A percentile compares a stretch with the other conserved stretches of the same genome.
Conservation (phyloP, 1,140 invertebrate species). For the Sycophila sp. region DNA sequence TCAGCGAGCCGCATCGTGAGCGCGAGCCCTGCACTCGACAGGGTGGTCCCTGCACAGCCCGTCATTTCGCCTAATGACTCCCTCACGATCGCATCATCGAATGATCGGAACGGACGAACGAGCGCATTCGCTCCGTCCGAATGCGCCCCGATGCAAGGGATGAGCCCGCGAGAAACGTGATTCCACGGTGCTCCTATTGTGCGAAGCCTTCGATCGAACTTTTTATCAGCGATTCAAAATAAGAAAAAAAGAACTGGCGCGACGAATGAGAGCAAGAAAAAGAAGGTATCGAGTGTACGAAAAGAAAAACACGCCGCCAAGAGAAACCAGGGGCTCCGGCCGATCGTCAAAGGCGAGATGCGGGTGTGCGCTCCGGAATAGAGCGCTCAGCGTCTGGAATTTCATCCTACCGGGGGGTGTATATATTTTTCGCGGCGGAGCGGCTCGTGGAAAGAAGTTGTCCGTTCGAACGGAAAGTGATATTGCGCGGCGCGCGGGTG, state of each 20-base stretch:
- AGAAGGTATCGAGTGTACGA: no score
- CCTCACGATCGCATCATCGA: constrained; percentile 16
- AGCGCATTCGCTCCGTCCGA: neutral
- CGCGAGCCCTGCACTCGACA: neutral
- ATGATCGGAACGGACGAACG: neutral
- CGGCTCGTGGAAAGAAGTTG: neutral
- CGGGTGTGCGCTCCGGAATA: constrained; percentile 1
- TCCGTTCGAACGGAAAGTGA: neutral
- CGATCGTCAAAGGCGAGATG: no score
- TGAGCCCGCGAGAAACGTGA: neutral
- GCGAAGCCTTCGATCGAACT: neutral
- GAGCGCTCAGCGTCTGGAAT: constrained; percentile 11
- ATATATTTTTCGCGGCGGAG: neutral
- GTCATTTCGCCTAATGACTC: constrained; percentile 13
- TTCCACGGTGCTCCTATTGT: no score
- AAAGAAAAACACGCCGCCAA: no score
- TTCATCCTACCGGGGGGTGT: neutral
- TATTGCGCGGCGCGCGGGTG: neutral
- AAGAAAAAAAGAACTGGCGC: no score
- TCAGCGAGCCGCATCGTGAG: no score
- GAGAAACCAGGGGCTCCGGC: no score
- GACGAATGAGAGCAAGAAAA: no score
- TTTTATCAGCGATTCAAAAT: neutral
- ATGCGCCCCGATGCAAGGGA: constrained; percentile 3
- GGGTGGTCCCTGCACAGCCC: neutral